phyloP scores from a whole-genome alignment of 2,888 invertebrate species.

The Lycaena phlaeas region DNA sequence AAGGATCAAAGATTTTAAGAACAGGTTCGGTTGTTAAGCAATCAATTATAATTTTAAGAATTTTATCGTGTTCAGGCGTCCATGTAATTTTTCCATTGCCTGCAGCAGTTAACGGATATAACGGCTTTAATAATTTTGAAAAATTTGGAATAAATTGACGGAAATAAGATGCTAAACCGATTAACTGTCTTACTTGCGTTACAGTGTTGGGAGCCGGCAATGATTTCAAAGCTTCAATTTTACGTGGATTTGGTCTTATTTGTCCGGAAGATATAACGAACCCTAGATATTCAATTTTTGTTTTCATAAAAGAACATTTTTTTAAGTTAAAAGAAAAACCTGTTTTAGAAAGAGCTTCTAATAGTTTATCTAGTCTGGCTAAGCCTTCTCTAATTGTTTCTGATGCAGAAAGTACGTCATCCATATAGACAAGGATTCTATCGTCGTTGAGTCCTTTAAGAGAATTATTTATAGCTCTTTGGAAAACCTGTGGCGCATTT shows the following conservation, averaged over 20 bases:
- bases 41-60: slow-evolving; percentile 3
- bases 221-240: slow-evolving; percentile 17
- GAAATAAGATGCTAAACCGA: slow-evolving; percentile 10
- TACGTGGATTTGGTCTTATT: slow-evolving; percentile 16
- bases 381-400: slow-evolving; percentile 12
- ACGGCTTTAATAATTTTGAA: not conserved
- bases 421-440: slow-evolving; percentile 18
- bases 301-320: slow-evolving; percentile 21
- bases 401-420: slow-evolving; percentile 19
- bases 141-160: slow-evolving; percentile 8
- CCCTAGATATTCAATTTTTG: slow-evolving; percentile 15
- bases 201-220: slow-evolving; percentile 17
- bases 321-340: slow-evolving; percentile 19
- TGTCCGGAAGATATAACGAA: slow-evolving; percentile 14
- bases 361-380: slow-evolving; percentile 10
- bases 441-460: slow-evolving; percentile 6
- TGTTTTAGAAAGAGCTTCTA: slow-evolving; percentile 11
- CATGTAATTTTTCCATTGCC: slow-evolving; percentile 13
- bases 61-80: slow-evolving; percentile 1
- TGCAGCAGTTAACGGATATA: slow-evolving; percentile 12
- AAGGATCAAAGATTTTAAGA: slow-evolving; percentile 7
- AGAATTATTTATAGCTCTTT: slow-evolving; percentile 26
- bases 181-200: slow-evolving; percentile 11
- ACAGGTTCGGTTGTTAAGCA: slow-evolving; percentile 1
- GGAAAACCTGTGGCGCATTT: slow-evolving; percentile 31